Percentiles rank a stretch among this genome's conserved stretches.
These are phyloP conservation scores for Pristionchus entomophagus DNA, from an alignment of 2,888 invertebrate genomes.

Conservation along the genomic window DNA sequence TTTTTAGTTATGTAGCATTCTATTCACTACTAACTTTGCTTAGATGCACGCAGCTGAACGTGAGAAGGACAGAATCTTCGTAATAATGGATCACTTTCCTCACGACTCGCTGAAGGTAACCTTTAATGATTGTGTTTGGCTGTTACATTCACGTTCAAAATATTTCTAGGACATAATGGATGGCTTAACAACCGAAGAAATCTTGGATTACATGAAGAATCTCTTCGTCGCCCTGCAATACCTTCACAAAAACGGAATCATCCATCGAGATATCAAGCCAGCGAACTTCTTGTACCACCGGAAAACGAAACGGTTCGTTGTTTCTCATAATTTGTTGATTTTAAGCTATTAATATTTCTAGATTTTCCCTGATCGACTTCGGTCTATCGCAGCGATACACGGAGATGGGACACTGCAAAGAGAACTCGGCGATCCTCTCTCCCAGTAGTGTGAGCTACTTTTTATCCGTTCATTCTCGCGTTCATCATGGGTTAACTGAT, in stretches of 20 bases:
- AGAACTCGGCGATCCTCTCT: slow-evolving; percentile 20
- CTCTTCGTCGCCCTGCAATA: slow-evolving; percentile 85
- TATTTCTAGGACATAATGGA: slow-evolving; percentile 67
- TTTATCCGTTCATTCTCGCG: background rate
- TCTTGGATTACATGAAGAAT: slow-evolving; percentile 87
- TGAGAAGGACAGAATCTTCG: slow-evolving; percentile 84
- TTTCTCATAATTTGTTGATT: background rate
- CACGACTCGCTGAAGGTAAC: slow-evolving; percentile 86
- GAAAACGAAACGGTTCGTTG: slow-evolving; percentile 69
- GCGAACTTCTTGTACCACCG: slow-evolving; percentile 91
- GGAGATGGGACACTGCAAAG: slow-evolving; percentile 15
- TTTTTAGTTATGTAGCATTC: background rate
- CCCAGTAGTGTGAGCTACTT: slow-evolving; percentile 4
- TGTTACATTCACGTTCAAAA: background rate
- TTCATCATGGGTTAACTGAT: background rate
- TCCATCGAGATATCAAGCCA: slow-evolving; percentile 92
- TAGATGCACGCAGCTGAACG: slow-evolving; percentile 54
- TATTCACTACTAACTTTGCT: background rate
- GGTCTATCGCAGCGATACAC: slow-evolving; percentile 85
- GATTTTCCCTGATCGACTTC: slow-evolving; percentile 87
- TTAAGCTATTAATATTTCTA: slow-evolving; percentile 56
- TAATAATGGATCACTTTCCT: slow-evolving; percentile 90
- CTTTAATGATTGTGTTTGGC: too few species aligned
- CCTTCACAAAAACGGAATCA: slow-evolving; percentile 88
- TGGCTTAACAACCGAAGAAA: slow-evolving; percentile 81